Percentiles rank a stretch among this genome's conserved stretches.
Conservation (phyloP, 2,113 vertebrate species). For the Agelaius tricolor region DNA sequence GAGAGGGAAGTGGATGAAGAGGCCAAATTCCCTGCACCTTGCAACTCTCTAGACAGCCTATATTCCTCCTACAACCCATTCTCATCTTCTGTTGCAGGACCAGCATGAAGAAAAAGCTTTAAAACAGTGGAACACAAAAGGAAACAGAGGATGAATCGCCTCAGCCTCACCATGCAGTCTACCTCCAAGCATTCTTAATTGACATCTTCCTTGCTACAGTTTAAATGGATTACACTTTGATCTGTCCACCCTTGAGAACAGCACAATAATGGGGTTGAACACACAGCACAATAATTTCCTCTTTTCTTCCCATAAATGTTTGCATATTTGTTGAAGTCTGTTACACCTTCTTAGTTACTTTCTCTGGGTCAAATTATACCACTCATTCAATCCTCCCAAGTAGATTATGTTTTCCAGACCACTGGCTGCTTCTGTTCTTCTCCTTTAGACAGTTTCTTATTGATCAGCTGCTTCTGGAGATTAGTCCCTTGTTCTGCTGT, state of each 20-base stretch:
- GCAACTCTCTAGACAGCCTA: background rate
- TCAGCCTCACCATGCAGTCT: background rate
- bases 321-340: background rate
- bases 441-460: background rate
- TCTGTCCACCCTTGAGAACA: background rate
- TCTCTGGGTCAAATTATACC: background rate
- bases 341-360: background rate
- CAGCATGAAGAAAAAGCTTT: background rate
- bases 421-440: background rate
- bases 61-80: background rate
- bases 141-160: background rate
- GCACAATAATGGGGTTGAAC: background rate
- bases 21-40: slow-evolving; percentile 17
- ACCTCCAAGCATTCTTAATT: background rate
- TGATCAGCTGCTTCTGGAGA: background rate
- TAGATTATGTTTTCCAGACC: background rate
- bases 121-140: background rate
- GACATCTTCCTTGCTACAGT: background rate
- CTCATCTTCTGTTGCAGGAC: background rate
- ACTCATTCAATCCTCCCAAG: background rate
- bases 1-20: slow-evolving; percentile 12
- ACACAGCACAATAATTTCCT: background rate
- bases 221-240: slow-evolving; percentile 4
- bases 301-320: background rate
- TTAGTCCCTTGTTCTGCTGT: background rate